phyloP scores from a whole-genome alignment of 2,888 invertebrate genomes.

The Phalera bucephala region DNA sequence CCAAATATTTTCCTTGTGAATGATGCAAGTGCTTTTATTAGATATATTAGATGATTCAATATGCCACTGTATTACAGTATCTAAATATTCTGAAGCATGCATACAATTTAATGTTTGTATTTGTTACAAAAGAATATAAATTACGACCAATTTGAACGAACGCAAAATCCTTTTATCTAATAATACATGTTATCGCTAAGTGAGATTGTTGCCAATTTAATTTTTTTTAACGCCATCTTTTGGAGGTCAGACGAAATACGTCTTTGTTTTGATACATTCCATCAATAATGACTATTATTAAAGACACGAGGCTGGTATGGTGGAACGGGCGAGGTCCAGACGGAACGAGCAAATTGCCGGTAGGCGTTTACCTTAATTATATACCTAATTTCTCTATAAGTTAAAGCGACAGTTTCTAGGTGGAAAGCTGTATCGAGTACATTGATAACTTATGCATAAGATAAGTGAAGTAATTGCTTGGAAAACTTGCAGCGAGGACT shows the following conservation, averaged over 20 bases:
- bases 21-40: no score
- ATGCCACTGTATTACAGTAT: no score
- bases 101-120: no score
- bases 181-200: no score
- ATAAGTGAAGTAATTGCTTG: slow-evolving; percentile 13
- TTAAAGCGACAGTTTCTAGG: slow-evolving; percentile 18
- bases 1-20: neutral
- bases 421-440: slow-evolving; percentile 11
- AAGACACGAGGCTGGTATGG: slow-evolving; percentile 8
- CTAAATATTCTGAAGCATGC: no score
- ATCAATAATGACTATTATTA: slow-evolving; percentile 21
- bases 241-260: slow-evolving; percentile 2
- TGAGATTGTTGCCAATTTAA: neutral
- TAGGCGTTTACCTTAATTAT: slow-evolving; percentile 15
- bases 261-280: no score
- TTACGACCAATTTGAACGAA: no score
- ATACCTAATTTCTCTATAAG: slow-evolving; percentile 32
- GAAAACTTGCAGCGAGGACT: slow-evolving; percentile 13
- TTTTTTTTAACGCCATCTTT: slow-evolving; percentile 9
- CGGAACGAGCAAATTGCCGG: slow-evolving; percentile 12
- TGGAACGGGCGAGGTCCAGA: slow-evolving; percentile 11
- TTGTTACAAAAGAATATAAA: no score
- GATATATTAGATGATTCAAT: no score
- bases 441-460: slow-evolving; percentile 19
- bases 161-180: no score